Base-by-base conservation (phyloP, 1,140 invertebrate species). In the Leptoteleia sp. region DNA sequence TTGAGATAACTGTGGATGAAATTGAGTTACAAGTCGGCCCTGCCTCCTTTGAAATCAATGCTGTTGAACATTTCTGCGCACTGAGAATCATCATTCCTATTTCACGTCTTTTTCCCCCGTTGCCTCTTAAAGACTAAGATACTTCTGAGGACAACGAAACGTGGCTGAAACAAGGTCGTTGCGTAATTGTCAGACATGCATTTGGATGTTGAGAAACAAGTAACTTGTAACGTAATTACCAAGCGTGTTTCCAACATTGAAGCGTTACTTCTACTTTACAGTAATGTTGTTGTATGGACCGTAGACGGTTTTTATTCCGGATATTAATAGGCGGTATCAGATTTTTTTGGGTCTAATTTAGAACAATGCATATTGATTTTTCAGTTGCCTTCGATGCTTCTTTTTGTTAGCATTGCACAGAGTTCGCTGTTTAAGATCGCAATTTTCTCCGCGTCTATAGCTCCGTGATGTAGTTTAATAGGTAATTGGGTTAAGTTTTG, bases 401-500 rank as follows among this genome's bases (percentile, higher is more conserved):
- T 40, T 50, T 29, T 42, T 11, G 43, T 40, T 12, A 33, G 25
- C 8, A 11, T 42, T 37, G 35, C 6, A 52, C 13, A 11, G 15
- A 42, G 8, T 42, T 31, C n/a, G 22, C 48, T 25, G 54, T 35
- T 29, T 67, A 45, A 67, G 38, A 45, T 54, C 15, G 16, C 35
- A 42, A 52, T 54, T 54, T 54, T 54, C 48, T 52, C 5, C 13
- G 15, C 6, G 35, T 6, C 6, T 12, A 5, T 9, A 38, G 43
- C 12, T 17, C 19, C 12, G 13, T 5, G 37, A 42, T 52, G n/a
- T 65, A 52, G 59, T 52, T 42, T 65, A 65, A 19, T 52, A 43
- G 61, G 47, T 43, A 65, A 65, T 52, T 52, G 61, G 61, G 61
- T 65, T 65, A 65, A 52, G 61, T 52, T 65, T 65, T 42, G 47